These are phyloP conservation scores for Lutjanus argentimaculatus DNA, from an alignment of 2,797 vertebrate genomes.

Conservation along the genomic window DNA sequence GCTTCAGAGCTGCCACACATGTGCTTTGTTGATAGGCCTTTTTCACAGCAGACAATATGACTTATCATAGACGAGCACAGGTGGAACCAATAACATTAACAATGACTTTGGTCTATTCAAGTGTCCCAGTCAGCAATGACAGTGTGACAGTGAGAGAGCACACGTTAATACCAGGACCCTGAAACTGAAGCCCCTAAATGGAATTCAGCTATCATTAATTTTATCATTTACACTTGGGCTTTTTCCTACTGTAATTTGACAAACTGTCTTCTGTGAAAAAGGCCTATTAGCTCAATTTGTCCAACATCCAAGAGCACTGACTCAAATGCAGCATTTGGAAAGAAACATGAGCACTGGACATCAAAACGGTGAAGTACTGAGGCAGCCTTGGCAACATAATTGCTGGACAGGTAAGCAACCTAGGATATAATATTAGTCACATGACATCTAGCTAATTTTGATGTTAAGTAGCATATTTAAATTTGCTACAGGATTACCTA, in stretches of 20 bases:
- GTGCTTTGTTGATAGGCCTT: background rate
- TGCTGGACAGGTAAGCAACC: background rate
- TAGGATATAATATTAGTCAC: background rate
- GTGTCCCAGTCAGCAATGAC: background rate
- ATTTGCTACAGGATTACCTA: background rate
- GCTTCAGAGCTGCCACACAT: background rate
- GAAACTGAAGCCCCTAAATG: conserved; percentile 10
- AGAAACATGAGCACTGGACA: background rate
- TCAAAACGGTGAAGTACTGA: background rate
- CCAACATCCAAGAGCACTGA: background rate
- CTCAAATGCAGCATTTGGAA: background rate
- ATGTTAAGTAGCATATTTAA: background rate
- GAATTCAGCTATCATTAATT: background rate
- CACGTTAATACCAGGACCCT: background rate
- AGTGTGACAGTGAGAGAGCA: background rate
- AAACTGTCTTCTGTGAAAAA: background rate
- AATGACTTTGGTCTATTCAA: background rate
- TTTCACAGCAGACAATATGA: conserved; percentile 7
- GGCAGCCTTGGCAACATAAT: background rate
- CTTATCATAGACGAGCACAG: conserved; percentile 8
- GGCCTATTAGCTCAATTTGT: background rate
- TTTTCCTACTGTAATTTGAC: background rate
- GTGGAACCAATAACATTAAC: conserved; percentile 3
- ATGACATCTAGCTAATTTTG: background rate
- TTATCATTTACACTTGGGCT: background rate